These are phyloP conservation scores for Ctenochaetus hawaiiensis DNA, from an alignment of 2,797 vertebrate species.

Conservation along the genomic window DNA sequence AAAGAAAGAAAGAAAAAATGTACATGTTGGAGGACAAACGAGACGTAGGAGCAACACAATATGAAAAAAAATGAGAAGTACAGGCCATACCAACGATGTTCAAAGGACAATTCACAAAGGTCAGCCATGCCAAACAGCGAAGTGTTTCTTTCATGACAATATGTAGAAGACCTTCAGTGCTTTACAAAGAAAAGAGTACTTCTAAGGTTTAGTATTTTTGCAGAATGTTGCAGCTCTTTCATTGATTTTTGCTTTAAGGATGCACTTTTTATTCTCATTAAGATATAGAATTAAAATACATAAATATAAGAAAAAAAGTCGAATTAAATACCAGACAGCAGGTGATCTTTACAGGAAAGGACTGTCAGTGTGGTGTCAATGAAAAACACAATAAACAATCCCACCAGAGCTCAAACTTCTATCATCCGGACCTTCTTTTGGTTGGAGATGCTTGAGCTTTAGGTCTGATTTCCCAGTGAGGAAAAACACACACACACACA, in stretches of 20 bases:
- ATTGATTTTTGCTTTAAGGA: background rate
- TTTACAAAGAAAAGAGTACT: no score
- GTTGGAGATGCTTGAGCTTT: slow-evolving; percentile 34
- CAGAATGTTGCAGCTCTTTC: no score
- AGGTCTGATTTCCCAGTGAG: slow-evolving; percentile 33
- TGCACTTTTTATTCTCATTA: slow-evolving; percentile 10
- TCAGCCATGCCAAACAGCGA: no score
- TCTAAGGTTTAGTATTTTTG: no score
- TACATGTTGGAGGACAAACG: no score
- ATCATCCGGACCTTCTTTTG: slow-evolving; percentile 21
- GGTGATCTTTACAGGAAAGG: slow-evolving; percentile 20
- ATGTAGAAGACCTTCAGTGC: no score
- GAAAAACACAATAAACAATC: slow-evolving; percentile 48
- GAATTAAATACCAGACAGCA: slow-evolving; percentile 8
- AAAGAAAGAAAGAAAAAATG: no score
- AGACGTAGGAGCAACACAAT: no score
- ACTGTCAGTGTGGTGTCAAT: slow-evolving; percentile 20
- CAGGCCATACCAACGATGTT: no score
- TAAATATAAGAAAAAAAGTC: background rate
- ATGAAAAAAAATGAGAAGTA: no score
- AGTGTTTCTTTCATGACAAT: no score
- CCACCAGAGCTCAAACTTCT: slow-evolving; percentile 27
- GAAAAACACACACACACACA: slow-evolving; percentile 28
- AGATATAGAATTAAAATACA: background rate
- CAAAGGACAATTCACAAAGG: no score